phyloP scores from a whole-genome alignment of 2,888 invertebrate genomes.

The Melanostoma mellinum region DNA sequence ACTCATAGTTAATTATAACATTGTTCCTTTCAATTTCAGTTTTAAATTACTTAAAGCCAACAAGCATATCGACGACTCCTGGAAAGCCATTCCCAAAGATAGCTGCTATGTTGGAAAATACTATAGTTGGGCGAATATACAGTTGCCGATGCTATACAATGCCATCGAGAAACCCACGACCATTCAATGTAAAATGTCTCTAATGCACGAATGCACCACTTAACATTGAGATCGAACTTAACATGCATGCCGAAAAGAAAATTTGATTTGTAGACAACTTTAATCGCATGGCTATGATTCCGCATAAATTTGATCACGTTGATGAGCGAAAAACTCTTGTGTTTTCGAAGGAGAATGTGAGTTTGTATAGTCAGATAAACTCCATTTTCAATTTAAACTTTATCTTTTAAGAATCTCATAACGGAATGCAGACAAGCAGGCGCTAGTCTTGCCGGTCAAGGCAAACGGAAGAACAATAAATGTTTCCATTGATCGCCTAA shows the following conservation, averaged over 20 bases:
- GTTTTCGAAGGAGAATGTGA: constrained; percentile 87
- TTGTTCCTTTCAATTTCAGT: constrained; percentile 76
- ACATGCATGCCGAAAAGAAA: constrained; percentile 85
- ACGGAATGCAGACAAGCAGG: constrained; percentile 87
- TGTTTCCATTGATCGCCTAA: no score
- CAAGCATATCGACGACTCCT: constrained; percentile 85
- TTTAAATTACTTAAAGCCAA: constrained; percentile 81
- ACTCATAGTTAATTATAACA: neutral
- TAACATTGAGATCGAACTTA: constrained; percentile 88
- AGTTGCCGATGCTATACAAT: constrained; percentile 89
- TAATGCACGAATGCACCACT: constrained; percentile 88
- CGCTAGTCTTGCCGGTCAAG: constrained; percentile 86
- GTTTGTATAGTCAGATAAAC: constrained; percentile 33
- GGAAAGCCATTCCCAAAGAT: constrained; percentile 84
- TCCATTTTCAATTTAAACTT: no score
- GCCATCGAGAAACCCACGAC: constrained; percentile 91
- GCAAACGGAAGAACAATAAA: no score
- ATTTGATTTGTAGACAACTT: constrained; percentile 88
- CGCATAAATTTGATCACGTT: constrained; percentile 87
- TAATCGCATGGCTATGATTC: constrained; percentile 85
- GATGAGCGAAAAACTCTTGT: constrained; percentile 88
- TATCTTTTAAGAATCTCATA: constrained; percentile 76
- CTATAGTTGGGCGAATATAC: constrained; percentile 85
- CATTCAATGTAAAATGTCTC: constrained; percentile 91
- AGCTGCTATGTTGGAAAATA: constrained; percentile 85